Evolutionary conservation across 37 sponge, comb jelly and placozoan species (phyloP).

Genomic region (Hormiphora californensis): DNA sequence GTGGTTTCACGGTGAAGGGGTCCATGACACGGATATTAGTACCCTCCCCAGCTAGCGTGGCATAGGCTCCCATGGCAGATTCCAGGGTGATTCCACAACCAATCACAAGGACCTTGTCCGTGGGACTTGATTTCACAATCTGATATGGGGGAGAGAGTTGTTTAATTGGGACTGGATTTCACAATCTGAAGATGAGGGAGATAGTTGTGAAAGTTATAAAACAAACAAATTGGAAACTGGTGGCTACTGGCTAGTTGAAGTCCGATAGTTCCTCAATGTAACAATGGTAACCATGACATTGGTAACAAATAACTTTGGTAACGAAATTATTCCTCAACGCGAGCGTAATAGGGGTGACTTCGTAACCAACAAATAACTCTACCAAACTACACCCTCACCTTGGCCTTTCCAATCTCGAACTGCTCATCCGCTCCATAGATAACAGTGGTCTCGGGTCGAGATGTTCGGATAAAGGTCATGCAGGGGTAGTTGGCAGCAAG

Average conservation of each 20-base stretch:
- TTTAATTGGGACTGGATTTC: too few relatives aligned
- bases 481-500: slow-evolving; percentile 88
- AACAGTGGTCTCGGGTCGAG: slow-evolving; percentile 77
- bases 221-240: not conserved
- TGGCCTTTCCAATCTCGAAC: slow-evolving; percentile 96
- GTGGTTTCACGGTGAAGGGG: slow-evolving; percentile 91
- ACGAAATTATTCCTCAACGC: not conserved
- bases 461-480: slow-evolving; percentile 90
- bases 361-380: not conserved
- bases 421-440: slow-evolving; percentile 80
- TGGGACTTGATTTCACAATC: slow-evolving; percentile 65
- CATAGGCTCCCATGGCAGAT: slow-evolving; percentile 71
- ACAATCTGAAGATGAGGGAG: slow-evolving; percentile 40
- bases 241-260: not conserved
- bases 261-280: too few relatives aligned
- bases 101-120: slow-evolving; percentile 86
- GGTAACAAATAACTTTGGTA: too few relatives aligned
- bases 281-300: too few relatives aligned
- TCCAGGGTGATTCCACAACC: slow-evolving; percentile 89
- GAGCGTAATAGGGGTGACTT: not conserved
- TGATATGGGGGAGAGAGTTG: not conserved
- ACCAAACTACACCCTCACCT: slow-evolving; percentile 59
- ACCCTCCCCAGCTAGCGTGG: slow-evolving; percentile 58
- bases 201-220: not conserved
- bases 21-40: slow-evolving; percentile 88